Conservation (phyloP, 2,888 invertebrate species). For the Cryptocheilus praepositus region DNA sequence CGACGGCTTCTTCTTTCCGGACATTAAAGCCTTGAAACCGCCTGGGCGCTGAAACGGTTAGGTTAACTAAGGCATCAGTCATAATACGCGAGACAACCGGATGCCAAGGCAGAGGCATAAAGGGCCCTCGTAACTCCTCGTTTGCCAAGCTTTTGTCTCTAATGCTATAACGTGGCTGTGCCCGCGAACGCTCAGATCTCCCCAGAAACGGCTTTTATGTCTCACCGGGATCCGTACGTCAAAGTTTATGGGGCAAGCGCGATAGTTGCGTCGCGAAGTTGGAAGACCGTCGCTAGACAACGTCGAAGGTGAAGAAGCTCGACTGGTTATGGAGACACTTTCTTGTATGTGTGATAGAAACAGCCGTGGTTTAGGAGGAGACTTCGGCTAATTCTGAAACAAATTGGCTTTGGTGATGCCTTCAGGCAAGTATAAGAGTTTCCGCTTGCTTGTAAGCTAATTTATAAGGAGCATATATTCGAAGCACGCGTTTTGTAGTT, state of each 20-base stretch:
- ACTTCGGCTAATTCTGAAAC: too few species aligned
- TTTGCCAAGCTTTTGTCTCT: constrained; percentile 66
- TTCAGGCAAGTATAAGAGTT: too few species aligned
- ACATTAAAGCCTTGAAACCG: constrained; percentile 47
- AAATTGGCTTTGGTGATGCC: too few species aligned
- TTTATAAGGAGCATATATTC: too few species aligned
- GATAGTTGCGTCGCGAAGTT: constrained; percentile 19
- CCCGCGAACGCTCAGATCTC: constrained; percentile 45
- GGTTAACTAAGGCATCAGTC: constrained; percentile 69
- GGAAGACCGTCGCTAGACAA: constrained; percentile 1
- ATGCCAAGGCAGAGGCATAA: constrained; percentile 64
- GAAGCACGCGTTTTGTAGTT: too few species aligned
- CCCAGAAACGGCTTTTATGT: constrained; percentile 54
- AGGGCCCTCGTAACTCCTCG: constrained; percentile 66
- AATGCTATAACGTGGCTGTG: constrained; percentile 36
- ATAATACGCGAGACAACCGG: constrained; percentile 72
- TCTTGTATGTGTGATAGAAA: too few species aligned
- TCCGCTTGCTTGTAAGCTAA: too few species aligned
- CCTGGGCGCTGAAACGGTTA: constrained; percentile 39
- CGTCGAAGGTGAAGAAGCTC: neutral
- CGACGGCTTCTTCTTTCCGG: constrained; percentile 38
- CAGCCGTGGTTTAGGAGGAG: too few species aligned
- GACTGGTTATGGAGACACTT: too few species aligned
- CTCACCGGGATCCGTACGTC: constrained; percentile 61
- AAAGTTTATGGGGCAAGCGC: constrained; percentile 60